Conservation (phyloP, 2,113 vertebrate species). For the Carassius carassius region DNA sequence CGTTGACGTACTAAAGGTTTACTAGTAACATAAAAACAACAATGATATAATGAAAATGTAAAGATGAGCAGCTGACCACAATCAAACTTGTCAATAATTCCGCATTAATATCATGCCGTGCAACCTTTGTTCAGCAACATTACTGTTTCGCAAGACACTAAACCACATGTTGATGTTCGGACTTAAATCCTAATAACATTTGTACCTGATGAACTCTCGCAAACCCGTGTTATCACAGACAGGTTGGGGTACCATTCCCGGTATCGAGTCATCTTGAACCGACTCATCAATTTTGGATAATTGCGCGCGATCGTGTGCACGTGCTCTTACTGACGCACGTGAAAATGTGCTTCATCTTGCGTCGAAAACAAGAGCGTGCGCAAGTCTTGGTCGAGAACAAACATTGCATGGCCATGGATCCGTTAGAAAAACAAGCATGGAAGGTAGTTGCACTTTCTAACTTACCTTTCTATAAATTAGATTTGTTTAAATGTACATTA, state of each 20-base stretch:
- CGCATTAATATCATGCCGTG: background rate
- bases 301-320: background rate
- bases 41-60: background rate
- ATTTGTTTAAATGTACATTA: background rate
- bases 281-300: background rate
- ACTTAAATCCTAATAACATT: conserved; percentile 47
- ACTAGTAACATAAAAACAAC: background rate
- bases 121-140: too few relatives aligned
- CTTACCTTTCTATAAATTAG: background rate
- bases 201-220: background rate
- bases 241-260: conserved; percentile 61
- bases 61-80: background rate
- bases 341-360: background rate
- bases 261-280: conserved; percentile 40
- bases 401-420: background rate
- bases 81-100: background rate
- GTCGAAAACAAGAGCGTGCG: background rate
- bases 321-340: background rate
- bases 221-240: conserved; percentile 62
- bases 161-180: background rate
- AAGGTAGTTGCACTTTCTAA: background rate
- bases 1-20: background rate
- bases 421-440: background rate
- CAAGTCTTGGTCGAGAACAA: background rate
- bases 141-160: background rate